These are phyloP conservation scores for Euglossa dilemma DNA, from an alignment of 1,140 invertebrate species.

Conservation along the genomic window DNA sequence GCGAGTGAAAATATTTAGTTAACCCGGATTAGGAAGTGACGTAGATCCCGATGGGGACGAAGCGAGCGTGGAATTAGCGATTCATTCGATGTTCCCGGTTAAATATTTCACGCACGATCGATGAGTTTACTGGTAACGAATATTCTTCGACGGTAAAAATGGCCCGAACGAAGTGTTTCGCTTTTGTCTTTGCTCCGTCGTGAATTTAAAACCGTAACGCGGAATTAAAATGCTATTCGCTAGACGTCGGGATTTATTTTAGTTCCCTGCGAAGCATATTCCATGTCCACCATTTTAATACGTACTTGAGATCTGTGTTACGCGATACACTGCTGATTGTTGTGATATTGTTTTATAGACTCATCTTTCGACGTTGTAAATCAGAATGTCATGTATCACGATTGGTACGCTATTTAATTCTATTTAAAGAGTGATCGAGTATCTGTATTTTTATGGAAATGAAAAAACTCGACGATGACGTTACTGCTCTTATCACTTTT, in stretches of 20 bases:
- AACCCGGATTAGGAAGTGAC: too few species aligned
- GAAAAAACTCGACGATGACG: background rate
- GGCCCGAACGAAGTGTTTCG: background rate
- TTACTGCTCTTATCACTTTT: background rate
- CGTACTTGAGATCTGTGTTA: background rate
- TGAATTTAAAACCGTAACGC: slow-evolving; percentile 8
- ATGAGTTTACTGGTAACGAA: too few species aligned
- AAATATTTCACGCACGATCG: too few species aligned
- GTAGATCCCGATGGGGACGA: too few species aligned
- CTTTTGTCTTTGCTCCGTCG: background rate
- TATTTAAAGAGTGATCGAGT: background rate
- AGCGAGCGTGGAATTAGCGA: too few species aligned
- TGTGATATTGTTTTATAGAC: background rate
- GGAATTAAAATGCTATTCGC: slow-evolving; percentile 23
- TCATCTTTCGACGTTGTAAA: background rate
- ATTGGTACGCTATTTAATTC: background rate
- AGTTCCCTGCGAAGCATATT: background rate
- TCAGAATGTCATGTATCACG: background rate
- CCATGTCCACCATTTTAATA: background rate
- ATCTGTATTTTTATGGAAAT: too few species aligned
- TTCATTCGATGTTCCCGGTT: too few species aligned
- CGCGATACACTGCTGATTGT: background rate
- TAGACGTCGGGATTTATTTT: slow-evolving; percentile 22
- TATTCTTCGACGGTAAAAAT: too few species aligned
- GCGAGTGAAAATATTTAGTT: too few species aligned